phyloP scores from a whole-genome alignment of 2,113 vertebrate species.

The Todiramphus chloris region DNA sequence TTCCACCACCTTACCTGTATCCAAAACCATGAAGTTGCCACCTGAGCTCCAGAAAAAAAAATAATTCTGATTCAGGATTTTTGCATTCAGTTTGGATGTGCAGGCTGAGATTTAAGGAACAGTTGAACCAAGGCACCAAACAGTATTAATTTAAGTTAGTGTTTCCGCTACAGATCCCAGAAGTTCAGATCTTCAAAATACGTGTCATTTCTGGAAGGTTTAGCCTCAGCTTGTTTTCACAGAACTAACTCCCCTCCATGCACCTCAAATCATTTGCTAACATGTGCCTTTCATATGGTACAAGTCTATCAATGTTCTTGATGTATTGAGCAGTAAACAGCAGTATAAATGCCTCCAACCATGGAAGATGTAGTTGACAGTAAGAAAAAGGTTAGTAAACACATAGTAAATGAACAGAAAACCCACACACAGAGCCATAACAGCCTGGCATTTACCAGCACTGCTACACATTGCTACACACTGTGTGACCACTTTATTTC shows the following conservation, averaged over 20 bases:
- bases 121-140: background rate
- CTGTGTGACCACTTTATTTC: background rate
- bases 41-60: background rate
- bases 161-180: background rate
- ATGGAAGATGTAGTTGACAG: background rate
- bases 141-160: background rate
- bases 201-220: background rate
- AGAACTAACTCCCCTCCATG: background rate
- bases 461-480: background rate
- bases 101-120: background rate
- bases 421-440: background rate
- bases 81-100: background rate
- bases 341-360: background rate
- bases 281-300: background rate
- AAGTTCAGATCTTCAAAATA: background rate
- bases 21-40: background rate
- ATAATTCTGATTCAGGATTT: background rate
- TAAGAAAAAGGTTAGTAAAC: background rate
- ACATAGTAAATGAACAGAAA: background rate
- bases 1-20: background rate
- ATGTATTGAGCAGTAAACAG: background rate
- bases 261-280: background rate
- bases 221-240: background rate
- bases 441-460: background rate
- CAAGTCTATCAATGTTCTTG: background rate